A percentile compares a stretch with the other conserved stretches of the same genome.
Conservation (phyloP, 2,113 vertebrate genomes). For the Chlorodrepanis virens region DNA sequence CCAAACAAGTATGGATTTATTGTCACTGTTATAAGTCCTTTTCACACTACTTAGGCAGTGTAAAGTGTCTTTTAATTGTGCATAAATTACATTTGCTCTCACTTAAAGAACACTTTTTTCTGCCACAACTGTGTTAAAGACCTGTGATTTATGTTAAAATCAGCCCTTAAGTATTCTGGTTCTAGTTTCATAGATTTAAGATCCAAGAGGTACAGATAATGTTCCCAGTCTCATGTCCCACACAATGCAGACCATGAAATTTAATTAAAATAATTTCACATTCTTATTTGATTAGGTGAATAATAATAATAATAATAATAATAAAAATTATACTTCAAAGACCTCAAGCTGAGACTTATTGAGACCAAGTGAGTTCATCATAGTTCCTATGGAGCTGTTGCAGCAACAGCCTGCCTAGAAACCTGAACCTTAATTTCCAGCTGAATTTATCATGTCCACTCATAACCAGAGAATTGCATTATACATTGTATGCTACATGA, state of each 20-base stretch:
- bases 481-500: background rate
- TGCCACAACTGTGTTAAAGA: background rate
- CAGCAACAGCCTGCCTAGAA: background rate
- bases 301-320: background rate
- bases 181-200: background rate
- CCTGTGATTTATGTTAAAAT: background rate
- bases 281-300: background rate
- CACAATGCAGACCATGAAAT: background rate
- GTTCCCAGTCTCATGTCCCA: fast-evolving
- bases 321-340: background rate
- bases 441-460: background rate
- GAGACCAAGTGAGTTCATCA: background rate
- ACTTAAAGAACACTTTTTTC: conserved; percentile 1
- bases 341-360: background rate
- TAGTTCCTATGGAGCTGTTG: background rate
- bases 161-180: background rate
- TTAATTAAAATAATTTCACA: background rate
- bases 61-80: conserved; percentile 7
- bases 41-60: background rate
- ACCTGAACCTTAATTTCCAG: background rate
- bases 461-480: background rate
- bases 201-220: background rate
- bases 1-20: conserved; percentile 22
- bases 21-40: background rate
- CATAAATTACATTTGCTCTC: conserved; percentile 32